Conservation (phyloP, 2,888 invertebrate genomes). For the Sinohyriopsis cumingii region DNA sequence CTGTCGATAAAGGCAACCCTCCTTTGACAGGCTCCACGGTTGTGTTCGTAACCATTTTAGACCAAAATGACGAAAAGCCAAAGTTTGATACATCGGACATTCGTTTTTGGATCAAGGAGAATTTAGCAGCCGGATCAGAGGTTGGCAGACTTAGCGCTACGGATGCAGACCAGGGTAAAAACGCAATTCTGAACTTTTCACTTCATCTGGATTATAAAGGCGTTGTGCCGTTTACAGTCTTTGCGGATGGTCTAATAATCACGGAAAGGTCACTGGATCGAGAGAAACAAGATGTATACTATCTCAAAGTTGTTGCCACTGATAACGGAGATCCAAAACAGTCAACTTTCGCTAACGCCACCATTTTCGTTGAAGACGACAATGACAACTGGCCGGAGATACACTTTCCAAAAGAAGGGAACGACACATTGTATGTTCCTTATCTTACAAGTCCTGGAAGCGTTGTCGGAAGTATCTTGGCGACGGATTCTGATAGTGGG, state of each 20-base stretch:
- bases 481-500: constrained; percentile 50
- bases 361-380: constrained; percentile 56
- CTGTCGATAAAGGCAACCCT: constrained; percentile 81
- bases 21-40: constrained; percentile 82
- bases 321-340: constrained; percentile 51
- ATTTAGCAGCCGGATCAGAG: constrained; percentile 89
- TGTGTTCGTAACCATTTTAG: constrained; percentile 87
- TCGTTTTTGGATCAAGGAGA: constrained; percentile 90
- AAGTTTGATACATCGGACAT: constrained; percentile 93
- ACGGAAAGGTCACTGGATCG: constrained; percentile 52
- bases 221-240: constrained; percentile 51
- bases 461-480: constrained; percentile 41
- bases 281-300: constrained; percentile 46
- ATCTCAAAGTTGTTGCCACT: constrained; percentile 54
- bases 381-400: constrained; percentile 65
- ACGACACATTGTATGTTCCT: constrained; percentile 48
- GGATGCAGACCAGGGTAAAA: constrained; percentile 91
- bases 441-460: constrained; percentile 41
- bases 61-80: constrained; percentile 96
- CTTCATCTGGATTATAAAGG: constrained; percentile 15
- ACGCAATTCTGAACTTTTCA: constrained; percentile 73
- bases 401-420: constrained; percentile 45
- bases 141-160: constrained; percentile 92
- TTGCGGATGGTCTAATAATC: constrained; percentile 51
- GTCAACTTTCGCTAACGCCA: constrained; percentile 49